Evolutionary conservation across 2,797 vertebrate species (phyloP).

Genomic region (Muscicapa striata): DNA sequence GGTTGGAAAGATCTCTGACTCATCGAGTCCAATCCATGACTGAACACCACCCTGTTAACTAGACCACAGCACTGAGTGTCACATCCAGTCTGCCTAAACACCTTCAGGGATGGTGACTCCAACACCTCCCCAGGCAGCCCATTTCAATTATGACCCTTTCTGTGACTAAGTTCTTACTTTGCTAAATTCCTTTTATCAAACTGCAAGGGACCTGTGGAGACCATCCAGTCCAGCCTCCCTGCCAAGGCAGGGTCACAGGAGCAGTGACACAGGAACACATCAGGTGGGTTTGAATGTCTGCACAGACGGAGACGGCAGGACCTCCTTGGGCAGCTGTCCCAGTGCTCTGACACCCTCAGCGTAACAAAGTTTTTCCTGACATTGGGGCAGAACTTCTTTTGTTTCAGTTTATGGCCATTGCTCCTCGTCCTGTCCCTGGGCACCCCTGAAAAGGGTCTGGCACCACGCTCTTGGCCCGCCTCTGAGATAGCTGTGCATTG

Average conservation of each 20-base stretch:
- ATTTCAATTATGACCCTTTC: neutral
- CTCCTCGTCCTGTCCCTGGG: neutral
- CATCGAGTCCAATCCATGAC: accelerated
- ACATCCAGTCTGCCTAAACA: neutral
- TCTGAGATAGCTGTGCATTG: accelerated
- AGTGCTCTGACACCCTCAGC: accelerated
- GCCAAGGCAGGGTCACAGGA: neutral
- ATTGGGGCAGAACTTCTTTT: neutral
- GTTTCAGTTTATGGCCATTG: neutral
- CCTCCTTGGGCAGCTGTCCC: neutral
- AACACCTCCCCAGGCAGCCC: neutral
- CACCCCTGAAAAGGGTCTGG: neutral
- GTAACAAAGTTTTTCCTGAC: accelerated
- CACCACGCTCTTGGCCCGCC: accelerated
- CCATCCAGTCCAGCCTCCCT: accelerated
- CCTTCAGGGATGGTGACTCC: neutral
- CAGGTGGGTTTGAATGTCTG: too few relatives aligned
- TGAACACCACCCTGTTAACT: accelerated
- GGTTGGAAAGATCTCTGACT: neutral
- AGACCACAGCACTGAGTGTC: neutral
- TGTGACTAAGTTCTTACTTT: neutral
- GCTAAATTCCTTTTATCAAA: neutral
- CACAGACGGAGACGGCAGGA: neutral
- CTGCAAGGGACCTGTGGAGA: neutral
- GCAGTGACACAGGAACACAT: neutral